Base-by-base conservation (phyloP, 2,888 invertebrate genomes). In the Pristionchus maxplancki region DNA sequence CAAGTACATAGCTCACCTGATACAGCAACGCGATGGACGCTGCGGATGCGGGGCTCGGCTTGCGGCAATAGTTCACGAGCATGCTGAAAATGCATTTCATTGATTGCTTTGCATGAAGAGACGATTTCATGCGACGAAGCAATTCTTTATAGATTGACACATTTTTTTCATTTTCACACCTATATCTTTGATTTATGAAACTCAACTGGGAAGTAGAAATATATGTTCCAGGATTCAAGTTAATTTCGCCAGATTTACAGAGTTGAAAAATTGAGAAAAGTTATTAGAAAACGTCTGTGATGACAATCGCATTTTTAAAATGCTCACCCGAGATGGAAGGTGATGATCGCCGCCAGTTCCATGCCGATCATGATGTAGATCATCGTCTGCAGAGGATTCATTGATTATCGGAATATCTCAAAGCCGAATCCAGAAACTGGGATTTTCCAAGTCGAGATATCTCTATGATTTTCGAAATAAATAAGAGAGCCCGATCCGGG, bases 361-460 rank as follows among this genome's bases (percentile, higher is more conserved):
- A 78, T 78, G 15, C 78, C 78, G 44, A 78, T 78, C 78, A 78
- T 78, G 28, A 78, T 28, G 34, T 48, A 44, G 44, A 78, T 78
- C 78, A 78, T 78, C 40, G 2, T 78, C 78, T 78, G 78, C 8
- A 78, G 48, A 58, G 11, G 13, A 28, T n/a, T 28, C 1, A 78
- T 28, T 78, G 11, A 74, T 11, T 20, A 5, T 24, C 40, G 40
- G n/a, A 2, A 74, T 6, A 40, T 74, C 3, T 37, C 40, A 13
- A 2, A 24, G 8, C 37, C n/a, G 40, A n/a, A n/a, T n/a, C n/a
- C n/a, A n/a, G n/a, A n/a, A n/a, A n/a, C n/a, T n/a, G n/a, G n/a
- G n/a, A n/a, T n/a, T n/a, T n/a, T n/a, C n/a, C n/a, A n/a, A n/a
- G n/a, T n/a, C n/a, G n/a, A n/a, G n/a, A n/a, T n/a, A n/a, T n/a